phyloP scores from a whole-genome alignment of 1,140 invertebrate species.

The Bombus ignitus region DNA sequence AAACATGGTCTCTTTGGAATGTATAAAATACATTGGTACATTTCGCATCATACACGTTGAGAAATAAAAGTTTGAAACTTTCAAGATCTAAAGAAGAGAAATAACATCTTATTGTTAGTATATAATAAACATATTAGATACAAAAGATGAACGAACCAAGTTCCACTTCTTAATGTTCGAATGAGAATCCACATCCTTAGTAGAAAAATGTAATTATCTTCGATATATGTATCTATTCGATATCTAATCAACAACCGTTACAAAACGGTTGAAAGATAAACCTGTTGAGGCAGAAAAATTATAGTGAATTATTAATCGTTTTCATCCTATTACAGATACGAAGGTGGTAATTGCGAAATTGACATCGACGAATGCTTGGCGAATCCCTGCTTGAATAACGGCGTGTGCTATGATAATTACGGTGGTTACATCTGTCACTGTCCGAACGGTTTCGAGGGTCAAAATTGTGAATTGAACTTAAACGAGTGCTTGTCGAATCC shows the following conservation, averaged over 20 bases:
- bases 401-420: constrained; percentile 91
- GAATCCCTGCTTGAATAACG: constrained; percentile 90
- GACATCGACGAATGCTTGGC: constrained; percentile 93
- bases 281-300: no score
- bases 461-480: constrained; percentile 87
- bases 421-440: constrained; percentile 93
- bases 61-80: background rate
- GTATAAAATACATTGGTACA: no score
- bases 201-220: no score
- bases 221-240: no score
- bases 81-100: background rate
- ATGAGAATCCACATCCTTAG: no score
- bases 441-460: constrained; percentile 90
- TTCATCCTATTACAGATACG: constrained; percentile 84
- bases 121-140: no score
- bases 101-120: no score
- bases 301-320: background rate
- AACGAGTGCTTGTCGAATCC: constrained; percentile 87
- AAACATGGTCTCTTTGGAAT: no score
- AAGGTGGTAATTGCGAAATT: constrained; percentile 89
- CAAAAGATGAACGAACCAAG: no score
- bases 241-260: no score
- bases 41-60: background rate
- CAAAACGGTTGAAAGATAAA: no score
- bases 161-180: no score